Conservation (phyloP, 37 sponge, comb jelly and placozoan species). For the Haliclona indistincta region DNA sequence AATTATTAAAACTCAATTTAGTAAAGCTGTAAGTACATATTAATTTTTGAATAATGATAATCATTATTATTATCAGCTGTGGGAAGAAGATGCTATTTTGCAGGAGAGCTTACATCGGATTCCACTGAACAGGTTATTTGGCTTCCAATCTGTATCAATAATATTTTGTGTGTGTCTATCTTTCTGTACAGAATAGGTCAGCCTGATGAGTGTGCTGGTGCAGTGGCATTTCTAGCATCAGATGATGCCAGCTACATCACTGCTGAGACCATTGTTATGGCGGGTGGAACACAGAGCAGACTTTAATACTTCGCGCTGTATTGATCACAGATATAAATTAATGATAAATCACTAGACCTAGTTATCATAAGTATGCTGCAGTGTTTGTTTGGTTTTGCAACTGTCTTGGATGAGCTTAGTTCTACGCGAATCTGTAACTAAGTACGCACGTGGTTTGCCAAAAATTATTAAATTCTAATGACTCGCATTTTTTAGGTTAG, state of each 20-base stretch:
- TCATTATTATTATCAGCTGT: constrained; percentile 30
- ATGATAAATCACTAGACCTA: no score
- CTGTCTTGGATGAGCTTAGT: no score
- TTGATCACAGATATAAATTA: no score
- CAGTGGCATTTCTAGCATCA: constrained; percentile 86
- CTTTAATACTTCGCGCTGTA: no score
- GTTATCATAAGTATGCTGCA: no score
- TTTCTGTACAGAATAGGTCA: constrained; percentile 68
- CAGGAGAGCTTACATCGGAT: constrained; percentile 11
- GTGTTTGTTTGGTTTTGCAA: no score
- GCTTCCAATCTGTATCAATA: no score
- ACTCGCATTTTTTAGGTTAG: no score
- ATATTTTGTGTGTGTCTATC: no score
- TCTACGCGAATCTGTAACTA: no score
- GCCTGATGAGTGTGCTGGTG: constrained; percentile 88
- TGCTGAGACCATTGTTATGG: constrained; percentile 88
- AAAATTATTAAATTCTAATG: no score
- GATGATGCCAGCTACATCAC: constrained; percentile 93
- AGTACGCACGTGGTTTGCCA: no score
- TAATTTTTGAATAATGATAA: background rate
- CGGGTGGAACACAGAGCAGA: constrained; percentile 85
- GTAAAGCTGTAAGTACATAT: constrained; percentile 70
- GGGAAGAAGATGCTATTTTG: constrained; percentile 29
- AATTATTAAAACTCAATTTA: constrained; percentile 89
- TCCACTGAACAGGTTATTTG: constrained; percentile 39